Percentiles rank a stretch among this genome's conserved stretches.
Conservation (phyloP, 2,888 invertebrate species). For the Crocallis elinguaria region DNA sequence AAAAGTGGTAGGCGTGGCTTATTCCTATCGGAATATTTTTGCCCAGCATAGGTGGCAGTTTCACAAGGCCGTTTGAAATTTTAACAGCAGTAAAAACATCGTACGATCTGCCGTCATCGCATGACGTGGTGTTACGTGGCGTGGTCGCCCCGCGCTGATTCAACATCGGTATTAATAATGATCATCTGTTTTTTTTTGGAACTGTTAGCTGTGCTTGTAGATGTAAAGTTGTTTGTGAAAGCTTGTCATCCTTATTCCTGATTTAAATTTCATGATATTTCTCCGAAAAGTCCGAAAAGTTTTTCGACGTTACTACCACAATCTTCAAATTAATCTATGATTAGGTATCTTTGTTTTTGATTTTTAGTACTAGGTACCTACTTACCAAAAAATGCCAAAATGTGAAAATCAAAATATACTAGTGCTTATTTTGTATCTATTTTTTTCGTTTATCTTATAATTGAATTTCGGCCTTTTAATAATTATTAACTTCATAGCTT, state of each 20-base stretch:
- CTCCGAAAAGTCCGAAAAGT: background rate
- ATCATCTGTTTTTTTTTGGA: conserved; percentile 28
- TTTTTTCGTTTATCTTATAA: too few relatives aligned
- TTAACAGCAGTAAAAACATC: conserved; percentile 58
- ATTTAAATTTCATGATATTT: background rate
- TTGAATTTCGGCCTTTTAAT: too few relatives aligned
- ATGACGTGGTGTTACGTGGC: conserved; percentile 64
- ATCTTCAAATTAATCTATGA: background rate
- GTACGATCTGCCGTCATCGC: conserved; percentile 70
- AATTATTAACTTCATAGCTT: too few relatives aligned
- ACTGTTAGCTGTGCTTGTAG: conserved; percentile 25
- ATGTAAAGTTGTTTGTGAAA: background rate
- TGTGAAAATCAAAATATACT: too few relatives aligned
- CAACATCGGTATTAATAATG: conserved; percentile 46
- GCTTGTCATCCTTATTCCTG: conserved; percentile 18
- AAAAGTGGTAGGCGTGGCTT: conserved; percentile 46
- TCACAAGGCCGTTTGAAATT: conserved; percentile 40
- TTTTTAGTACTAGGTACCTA: too few relatives aligned
- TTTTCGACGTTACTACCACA: background rate
- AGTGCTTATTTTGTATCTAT: too few relatives aligned
- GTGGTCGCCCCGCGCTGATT: conserved; percentile 29
- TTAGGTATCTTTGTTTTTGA: too few relatives aligned
- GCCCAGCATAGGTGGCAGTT: conserved; percentile 1
- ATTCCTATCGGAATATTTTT: conserved; percentile 38
- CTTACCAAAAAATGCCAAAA: too few relatives aligned